phyloP scores from a whole-genome alignment of 2,888 invertebrate species.

The Uloborus plumipes region DNA sequence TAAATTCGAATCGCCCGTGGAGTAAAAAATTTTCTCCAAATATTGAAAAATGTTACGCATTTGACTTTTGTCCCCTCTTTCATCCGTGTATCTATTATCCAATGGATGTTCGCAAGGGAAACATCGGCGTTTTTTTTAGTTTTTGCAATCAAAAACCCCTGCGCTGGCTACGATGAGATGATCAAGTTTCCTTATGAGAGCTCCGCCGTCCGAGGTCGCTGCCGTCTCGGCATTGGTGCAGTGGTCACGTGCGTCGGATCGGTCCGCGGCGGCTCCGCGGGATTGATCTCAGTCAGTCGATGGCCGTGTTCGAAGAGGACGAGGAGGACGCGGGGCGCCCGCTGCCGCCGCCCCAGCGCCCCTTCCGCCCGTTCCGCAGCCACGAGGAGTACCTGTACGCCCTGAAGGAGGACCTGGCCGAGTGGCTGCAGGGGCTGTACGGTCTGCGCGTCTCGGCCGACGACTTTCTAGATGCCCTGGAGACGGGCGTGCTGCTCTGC shows the following conservation, averaged over 20 bases:
- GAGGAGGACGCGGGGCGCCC: slow-evolving; percentile 23
- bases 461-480: slow-evolving; percentile 91
- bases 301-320: slow-evolving; percentile 60
- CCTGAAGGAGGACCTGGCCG: slow-evolving; percentile 97
- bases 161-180: no score
- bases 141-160: no score
- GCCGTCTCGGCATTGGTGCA: slow-evolving; percentile 43
- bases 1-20: no score
- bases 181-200: no score
- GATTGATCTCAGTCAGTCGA: slow-evolving; percentile 43
- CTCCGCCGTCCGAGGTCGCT: slow-evolving; percentile 20
- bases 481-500: slow-evolving; percentile 93
- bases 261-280: slow-evolving; percentile 29
- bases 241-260: slow-evolving; percentile 55
- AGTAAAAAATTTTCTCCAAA: no score
- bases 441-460: slow-evolving; percentile 88
- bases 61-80: no score
- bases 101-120: no score
- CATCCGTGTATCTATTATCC: no score
- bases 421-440: slow-evolving; percentile 94
- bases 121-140: no score
- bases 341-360: slow-evolving; percentile 46
- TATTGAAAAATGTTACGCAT: no score
- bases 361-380: slow-evolving; percentile 84
- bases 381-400: slow-evolving; percentile 96